A percentile compares a stretch with the other conserved stretches of the same genome.
These are phyloP conservation scores for Rhincodon typus DNA, from an alignment of 2,797 vertebrate genomes.

Conservation along the genomic window DNA sequence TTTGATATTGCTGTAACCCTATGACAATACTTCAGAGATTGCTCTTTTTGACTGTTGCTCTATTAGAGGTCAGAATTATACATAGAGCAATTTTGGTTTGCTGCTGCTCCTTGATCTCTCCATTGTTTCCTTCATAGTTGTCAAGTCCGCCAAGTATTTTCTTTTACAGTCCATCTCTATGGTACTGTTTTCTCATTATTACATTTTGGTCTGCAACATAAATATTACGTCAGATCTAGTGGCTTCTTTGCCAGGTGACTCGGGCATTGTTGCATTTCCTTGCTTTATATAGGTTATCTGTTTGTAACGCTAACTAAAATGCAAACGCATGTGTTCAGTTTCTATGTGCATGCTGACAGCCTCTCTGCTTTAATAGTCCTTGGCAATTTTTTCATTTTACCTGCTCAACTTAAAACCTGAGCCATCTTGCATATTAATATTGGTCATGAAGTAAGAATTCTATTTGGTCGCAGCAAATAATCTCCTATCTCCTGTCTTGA, in stretches of 20 bases:
- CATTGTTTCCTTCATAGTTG: neutral
- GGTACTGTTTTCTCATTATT: neutral
- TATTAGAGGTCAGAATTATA: neutral
- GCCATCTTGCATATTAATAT: neutral
- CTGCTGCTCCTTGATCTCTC: neutral
- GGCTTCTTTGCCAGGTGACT: neutral
- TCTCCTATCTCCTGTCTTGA: neutral
- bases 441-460: neutral
- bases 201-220: neutral
- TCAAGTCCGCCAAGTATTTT: neutral
- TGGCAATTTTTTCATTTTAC: neutral
- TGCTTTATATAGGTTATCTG: neutral
- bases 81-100: neutral
- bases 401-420: neutral
- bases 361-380: neutral
- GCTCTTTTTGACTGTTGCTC: neutral
- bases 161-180: neutral
- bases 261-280: neutral
- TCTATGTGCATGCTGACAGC: neutral
- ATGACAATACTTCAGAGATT: neutral
- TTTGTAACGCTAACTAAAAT: neutral
- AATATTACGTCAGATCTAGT: neutral
- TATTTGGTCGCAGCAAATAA: neutral
- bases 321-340: neutral
- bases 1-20: neutral